Conservation (phyloP, 2,888 invertebrate species). For the Acleris cristana region DNA sequence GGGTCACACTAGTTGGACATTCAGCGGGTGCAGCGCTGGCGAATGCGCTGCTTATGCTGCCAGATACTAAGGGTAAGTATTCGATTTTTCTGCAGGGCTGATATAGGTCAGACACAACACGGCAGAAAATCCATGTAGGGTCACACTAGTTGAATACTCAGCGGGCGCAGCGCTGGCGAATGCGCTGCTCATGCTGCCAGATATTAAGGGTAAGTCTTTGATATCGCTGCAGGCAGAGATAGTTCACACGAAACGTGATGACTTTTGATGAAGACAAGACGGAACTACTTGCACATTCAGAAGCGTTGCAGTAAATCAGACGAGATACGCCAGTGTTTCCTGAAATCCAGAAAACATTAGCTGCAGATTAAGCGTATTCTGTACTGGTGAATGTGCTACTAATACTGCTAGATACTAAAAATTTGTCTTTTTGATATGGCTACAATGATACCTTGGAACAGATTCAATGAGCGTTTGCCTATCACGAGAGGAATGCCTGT, state of each 20-base stretch:
- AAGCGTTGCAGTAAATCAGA: background rate
- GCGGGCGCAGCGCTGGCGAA: constrained; percentile 94
- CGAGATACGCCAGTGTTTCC: constrained; percentile 87
- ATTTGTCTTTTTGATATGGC: no score
- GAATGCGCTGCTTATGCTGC: constrained; percentile 92
- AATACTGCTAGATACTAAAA: constrained; percentile 89
- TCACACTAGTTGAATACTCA: constrained; percentile 93
- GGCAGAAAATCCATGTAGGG: constrained; percentile 90
- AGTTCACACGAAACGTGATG: no score
- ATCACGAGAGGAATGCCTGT: no score
- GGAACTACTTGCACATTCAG: no score
- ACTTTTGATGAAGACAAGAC: no score
- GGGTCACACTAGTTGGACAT: constrained; percentile 93
- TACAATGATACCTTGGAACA: no score
- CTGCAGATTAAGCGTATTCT: constrained; percentile 94
- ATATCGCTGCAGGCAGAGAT: no score
- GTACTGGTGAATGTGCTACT: constrained; percentile 92
- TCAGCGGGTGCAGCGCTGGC: constrained; percentile 94
- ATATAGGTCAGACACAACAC: background rate
- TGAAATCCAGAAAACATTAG: constrained; percentile 92
- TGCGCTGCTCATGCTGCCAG: constrained; percentile 91
- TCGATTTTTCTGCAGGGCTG: background rate
- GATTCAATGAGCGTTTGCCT: no score
- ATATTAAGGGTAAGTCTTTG: constrained; percentile 85
- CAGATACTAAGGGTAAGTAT: constrained; percentile 87